A percentile compares a stretch with the other conserved stretches of the same genome.
Evolutionary conservation across 2,888 invertebrate species (phyloP).

Genomic region (Pyrocoelia pectoralis): DNA sequence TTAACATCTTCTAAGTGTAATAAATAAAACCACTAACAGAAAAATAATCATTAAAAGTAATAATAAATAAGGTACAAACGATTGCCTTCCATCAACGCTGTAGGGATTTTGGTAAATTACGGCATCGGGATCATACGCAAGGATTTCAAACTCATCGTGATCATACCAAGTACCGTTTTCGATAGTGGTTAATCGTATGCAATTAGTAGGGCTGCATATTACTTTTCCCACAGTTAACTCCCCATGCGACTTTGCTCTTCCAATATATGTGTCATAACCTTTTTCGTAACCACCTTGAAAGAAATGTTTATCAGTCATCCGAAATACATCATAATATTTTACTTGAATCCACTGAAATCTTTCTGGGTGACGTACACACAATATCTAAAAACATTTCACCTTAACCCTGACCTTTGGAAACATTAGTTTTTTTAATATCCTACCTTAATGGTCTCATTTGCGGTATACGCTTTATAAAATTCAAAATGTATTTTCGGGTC

Average conservation of each 20-base stretch:
- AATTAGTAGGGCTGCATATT: slow-evolving; percentile 12
- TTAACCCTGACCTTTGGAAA: not conserved
- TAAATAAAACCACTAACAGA: not conserved
- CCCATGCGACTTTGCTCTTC: slow-evolving; percentile 19
- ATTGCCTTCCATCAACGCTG: not conserved
- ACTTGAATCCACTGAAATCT: slow-evolving; percentile 22
- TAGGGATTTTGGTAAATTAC: not conserved
- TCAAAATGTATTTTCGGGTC: slow-evolving; percentile 19
- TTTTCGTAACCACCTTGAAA: slow-evolving; percentile 28
- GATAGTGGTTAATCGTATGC: slow-evolving; percentile 20
- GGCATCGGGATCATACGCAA: slow-evolving; percentile 18
- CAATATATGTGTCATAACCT: slow-evolving; percentile 17
- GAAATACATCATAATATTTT: slow-evolving; percentile 5
- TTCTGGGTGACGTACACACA: slow-evolving; percentile 20
- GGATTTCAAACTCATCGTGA: slow-evolving; percentile 23
- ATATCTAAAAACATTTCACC: slow-evolving; percentile 14
- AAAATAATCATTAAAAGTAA: slow-evolving; percentile 2
- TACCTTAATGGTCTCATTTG: slow-evolving; percentile 27
- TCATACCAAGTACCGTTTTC: slow-evolving; percentile 21
- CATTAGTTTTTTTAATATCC: not conserved
- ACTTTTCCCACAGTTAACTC: slow-evolving; percentile 31
- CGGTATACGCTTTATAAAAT: slow-evolving; percentile 13
- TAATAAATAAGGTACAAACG: slow-evolving; percentile 4
- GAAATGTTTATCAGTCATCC: slow-evolving; percentile 16
- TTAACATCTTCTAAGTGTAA: slow-evolving; percentile 8